Base-by-base conservation (phyloP, 2,888 invertebrate genomes). In the Xestia ashworthii region DNA sequence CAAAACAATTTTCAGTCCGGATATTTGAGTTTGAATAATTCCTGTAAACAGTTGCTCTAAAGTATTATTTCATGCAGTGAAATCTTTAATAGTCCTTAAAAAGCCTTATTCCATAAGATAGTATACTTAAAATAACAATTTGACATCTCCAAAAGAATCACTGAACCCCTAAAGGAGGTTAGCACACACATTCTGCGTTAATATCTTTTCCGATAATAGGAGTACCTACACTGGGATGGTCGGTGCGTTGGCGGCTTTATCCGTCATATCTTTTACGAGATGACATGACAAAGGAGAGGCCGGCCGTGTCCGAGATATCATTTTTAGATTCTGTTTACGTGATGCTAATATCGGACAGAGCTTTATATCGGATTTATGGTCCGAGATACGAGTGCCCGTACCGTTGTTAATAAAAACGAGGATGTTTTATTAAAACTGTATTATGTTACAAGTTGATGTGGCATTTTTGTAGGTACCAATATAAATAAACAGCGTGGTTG, bases 151-250 rank as follows among this genome's bases (percentile, higher is more conserved):
- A 41, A 64, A 62, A 62, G 66, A 38, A 71, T 55, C 71, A 48
- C 55, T 62, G 60, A 78, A 44, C 55, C 66, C 22, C 67, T 77
- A 79, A 86, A 82, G 74, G 76, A 82, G 74, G 76, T 70, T 67
- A 78, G 62, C 69, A 73, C 55, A 82, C 76, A 82, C 62, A 81
- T 77, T 66, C 72, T 19, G 66, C 38, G 70, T 85, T 86, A 87
- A 81, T 87, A 80, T 82, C 69, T 82, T 86, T 74, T 71, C 79
- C 85, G 71, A 86, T 86, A 86, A 82, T 78, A 83, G 38, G 44
- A 48, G 44, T 44, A 74, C 53, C 53, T 22, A 53, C 60, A 70
- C 62, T 74, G 75, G 53, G n/a, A 48, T 55, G n/a, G 53, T 64
- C 46, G 67, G 44, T 69, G 71, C 38, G 83, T 68, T 58, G 58